phyloP scores from a whole-genome alignment of 2,113 vertebrate species.

The Pungitius pungitius region DNA sequence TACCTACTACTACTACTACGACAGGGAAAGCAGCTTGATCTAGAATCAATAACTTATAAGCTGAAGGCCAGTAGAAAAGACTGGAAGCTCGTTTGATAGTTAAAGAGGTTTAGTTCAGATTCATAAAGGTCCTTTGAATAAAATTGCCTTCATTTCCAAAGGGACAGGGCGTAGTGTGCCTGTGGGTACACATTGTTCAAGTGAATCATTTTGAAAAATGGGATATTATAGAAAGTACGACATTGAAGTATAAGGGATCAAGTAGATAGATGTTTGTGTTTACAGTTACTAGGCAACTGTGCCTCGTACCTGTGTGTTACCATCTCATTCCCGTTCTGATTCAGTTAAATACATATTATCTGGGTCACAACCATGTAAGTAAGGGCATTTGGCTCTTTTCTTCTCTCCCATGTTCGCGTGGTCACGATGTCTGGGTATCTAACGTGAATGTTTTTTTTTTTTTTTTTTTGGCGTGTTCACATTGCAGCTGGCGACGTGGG shows the following conservation, averaged over 20 bases:
- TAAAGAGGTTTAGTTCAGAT: slow-evolving; percentile 13
- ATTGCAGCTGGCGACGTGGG: slow-evolving; percentile 96
- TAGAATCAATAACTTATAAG: slow-evolving; percentile 65
- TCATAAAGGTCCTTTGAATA: slow-evolving; percentile 15
- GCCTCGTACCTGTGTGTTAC: not conserved
- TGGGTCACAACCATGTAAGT: not conserved
- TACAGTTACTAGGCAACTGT: not conserved
- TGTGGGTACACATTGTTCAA: not conserved
- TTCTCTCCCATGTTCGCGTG: not conserved
- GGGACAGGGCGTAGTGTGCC: not conserved
- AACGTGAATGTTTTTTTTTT: slow-evolving; percentile 35
- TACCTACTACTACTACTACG: slow-evolving; percentile 31
- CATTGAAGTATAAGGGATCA: not conserved
- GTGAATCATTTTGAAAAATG: not conserved
- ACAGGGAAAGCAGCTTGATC: slow-evolving; percentile 55
- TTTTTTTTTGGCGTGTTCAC: slow-evolving; percentile 37
- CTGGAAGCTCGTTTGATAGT: slow-evolving; percentile 44
- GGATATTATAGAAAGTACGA: not conserved
- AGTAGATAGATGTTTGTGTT: slow-evolving; percentile 9
- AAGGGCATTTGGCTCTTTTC: not conserved
- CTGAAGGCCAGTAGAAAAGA: slow-evolving; percentile 28
- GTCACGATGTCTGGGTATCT: slow-evolving; percentile 1
- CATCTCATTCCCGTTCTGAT: not conserved
- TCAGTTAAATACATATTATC: not conserved
- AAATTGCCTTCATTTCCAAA: slow-evolving; percentile 17